Evolutionary conservation across 2,888 invertebrate species (phyloP).

Genomic region (Furcula furcula): DNA sequence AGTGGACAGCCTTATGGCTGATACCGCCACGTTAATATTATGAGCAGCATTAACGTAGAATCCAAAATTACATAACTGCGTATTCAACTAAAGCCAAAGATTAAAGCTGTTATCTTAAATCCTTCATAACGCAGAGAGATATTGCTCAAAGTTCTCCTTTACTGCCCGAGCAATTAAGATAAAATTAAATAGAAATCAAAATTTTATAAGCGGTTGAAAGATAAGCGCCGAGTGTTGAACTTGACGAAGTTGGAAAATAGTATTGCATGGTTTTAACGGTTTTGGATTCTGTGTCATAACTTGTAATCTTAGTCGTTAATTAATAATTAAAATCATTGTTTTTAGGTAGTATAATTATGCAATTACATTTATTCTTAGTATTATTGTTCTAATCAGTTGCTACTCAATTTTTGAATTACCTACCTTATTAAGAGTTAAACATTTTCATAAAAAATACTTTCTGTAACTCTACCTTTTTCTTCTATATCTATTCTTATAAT

Average conservation of each 20-base stretch:
- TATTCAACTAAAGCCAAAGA: slow-evolving; percentile 19
- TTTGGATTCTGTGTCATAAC: too few species aligned
- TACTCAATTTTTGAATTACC: too few species aligned
- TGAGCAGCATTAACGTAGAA: slow-evolving; percentile 5
- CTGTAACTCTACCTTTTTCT: too few species aligned
- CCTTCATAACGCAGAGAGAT: slow-evolving; percentile 54
- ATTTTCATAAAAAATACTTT: too few species aligned
- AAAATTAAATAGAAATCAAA: slow-evolving; percentile 77
- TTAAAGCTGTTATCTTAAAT: slow-evolving; percentile 38
- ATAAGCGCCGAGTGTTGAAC: slow-evolving; percentile 76
- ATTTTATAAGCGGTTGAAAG: slow-evolving; percentile 73
- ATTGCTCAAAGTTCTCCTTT: slow-evolving; percentile 62
- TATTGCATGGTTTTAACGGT: slow-evolving; percentile 45
- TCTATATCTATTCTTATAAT: too few species aligned
- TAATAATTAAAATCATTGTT: too few species aligned
- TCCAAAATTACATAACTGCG: slow-evolving; percentile 1
- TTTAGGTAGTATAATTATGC: too few species aligned
- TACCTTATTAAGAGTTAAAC: too few species aligned
- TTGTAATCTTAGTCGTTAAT: too few species aligned
- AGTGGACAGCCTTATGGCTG: slow-evolving; percentile 28
- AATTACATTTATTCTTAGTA: too few species aligned
- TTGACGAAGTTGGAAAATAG: slow-evolving; percentile 57
- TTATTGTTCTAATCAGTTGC: too few species aligned
- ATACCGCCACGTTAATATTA: slow-evolving; percentile 37
- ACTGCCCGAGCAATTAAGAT: slow-evolving; percentile 73